Percentiles rank a stretch among this genome's conserved stretches.
These are phyloP conservation scores for Petroica traversi DNA, from an alignment of 2,113 vertebrate genomes.

Conservation along the genomic window DNA sequence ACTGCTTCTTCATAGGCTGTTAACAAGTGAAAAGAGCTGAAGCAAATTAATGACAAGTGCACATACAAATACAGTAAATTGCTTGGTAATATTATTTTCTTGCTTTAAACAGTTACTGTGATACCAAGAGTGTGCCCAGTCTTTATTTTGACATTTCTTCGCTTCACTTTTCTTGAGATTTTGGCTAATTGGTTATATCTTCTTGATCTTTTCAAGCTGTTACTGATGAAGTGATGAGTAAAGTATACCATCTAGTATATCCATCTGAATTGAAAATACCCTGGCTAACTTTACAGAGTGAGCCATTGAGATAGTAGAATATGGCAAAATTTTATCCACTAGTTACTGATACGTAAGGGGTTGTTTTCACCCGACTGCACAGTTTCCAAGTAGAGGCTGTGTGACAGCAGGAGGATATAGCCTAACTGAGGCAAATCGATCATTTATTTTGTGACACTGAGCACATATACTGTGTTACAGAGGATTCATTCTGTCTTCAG, in stretches of 20 bases:
- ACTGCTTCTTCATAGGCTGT: neutral
- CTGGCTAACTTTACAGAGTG: neutral
- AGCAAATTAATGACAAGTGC: neutral
- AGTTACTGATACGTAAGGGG: neutral
- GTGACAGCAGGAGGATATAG: neutral
- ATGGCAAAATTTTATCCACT: neutral
- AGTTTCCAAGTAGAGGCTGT: neutral
- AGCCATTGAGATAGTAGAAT: neutral
- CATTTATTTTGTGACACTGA: neutral
- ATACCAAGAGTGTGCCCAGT: accelerated
- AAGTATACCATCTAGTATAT: neutral
- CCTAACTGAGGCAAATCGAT: neutral
- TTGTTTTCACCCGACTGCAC: neutral
- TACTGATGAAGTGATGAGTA: neutral
- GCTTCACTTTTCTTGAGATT: neutral
- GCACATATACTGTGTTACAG: neutral
- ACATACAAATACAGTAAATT: neutral
- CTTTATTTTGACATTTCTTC: neutral
- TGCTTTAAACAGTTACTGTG: neutral
- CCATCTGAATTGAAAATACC: neutral
- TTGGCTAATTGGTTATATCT: neutral
- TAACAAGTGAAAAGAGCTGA: neutral
- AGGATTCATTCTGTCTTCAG: neutral
- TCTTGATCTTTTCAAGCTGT: neutral
- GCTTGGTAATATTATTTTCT: neutral